Base-by-base conservation (phyloP, 2,113 vertebrate genomes). In the Callopanchax toddi region DNA sequence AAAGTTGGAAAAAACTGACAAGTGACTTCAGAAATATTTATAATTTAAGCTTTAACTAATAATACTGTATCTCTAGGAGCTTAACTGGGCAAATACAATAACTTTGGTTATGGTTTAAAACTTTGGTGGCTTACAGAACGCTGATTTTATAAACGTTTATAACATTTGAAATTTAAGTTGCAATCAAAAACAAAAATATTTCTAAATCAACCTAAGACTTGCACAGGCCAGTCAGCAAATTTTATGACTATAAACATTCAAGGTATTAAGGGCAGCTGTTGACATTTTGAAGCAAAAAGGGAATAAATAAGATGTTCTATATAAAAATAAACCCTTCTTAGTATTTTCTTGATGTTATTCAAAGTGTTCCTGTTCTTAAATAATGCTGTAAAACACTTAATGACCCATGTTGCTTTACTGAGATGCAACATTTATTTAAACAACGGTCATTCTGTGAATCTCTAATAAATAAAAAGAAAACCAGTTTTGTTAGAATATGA, bases 281-380 rank as follows among this genome's bases (percentile, higher is more conserved):
- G n/a, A 36, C 50, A 62, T 52, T 52, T 71, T 67, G 49, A 71
- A 69, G 59, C 51, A 67, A 51, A 20, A 17, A 22, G 26, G 15
- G 6, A 37, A 8, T 3, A 32, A 32, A 32, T 3, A 32, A 32
- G 10, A 32, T 1, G 10, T 32, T 32, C 29, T 32, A 32, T 5
- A 34, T 36, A 37, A 12, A 12, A 37, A 37, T 37, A 36, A 36
- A 36, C 7, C 34, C 34, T 11, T 37, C 12, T 11, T 37, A 12
- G 36, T 37, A 13, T 37, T 37, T 37, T 13, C 5, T 37, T 37
- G 10, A 37, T 11, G 10, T 12, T 37, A 13, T 2, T 37, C 29
- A 32, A 32, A 32, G 29, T 8, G n/a, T 32, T 32, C 8, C 29
- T 32, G 8, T 8, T 8, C 4, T 4, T 8, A 32, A 32, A 32